Percentiles rank a stretch among this genome's conserved stretches.
Conservation (phyloP, 2,113 vertebrate genomes). For the Cephalopholis sonnerati region DNA sequence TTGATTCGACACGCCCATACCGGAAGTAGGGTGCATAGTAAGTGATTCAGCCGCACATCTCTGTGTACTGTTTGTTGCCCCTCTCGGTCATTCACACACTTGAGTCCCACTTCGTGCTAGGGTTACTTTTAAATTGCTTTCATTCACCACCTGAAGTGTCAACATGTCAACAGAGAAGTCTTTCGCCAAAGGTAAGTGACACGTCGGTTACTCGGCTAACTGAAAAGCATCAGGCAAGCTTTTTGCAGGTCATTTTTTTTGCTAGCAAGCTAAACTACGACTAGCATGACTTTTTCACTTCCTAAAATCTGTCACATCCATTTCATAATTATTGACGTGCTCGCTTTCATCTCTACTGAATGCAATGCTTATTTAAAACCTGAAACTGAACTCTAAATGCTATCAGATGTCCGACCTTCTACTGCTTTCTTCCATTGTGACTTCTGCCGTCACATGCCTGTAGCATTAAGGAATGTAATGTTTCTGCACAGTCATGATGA, state of each 20-base stretch:
- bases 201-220: no score
- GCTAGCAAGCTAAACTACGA: background rate
- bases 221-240: no score
- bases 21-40: background rate
- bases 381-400: no score
- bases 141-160: background rate
- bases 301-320: background rate
- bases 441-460: background rate
- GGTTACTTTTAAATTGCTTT: background rate
- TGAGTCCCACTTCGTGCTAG: background rate
- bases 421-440: no score
- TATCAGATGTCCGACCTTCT: background rate
- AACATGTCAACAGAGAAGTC: conserved; percentile 67
- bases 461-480: no score
- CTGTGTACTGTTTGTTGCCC: no score
- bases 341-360: background rate
- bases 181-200: conserved; percentile 71
- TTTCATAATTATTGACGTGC: background rate
- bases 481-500: conserved; percentile 33
- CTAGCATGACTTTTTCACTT: background rate
- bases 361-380: background rate
- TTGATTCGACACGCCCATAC: conserved; percentile 3
- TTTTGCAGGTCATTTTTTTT: background rate
- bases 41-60: background rate
- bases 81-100: no score